Evolutionary conservation across 2,113 vertebrate genomes (phyloP).

Genomic region (Ailuropoda melanoleuca): DNA sequence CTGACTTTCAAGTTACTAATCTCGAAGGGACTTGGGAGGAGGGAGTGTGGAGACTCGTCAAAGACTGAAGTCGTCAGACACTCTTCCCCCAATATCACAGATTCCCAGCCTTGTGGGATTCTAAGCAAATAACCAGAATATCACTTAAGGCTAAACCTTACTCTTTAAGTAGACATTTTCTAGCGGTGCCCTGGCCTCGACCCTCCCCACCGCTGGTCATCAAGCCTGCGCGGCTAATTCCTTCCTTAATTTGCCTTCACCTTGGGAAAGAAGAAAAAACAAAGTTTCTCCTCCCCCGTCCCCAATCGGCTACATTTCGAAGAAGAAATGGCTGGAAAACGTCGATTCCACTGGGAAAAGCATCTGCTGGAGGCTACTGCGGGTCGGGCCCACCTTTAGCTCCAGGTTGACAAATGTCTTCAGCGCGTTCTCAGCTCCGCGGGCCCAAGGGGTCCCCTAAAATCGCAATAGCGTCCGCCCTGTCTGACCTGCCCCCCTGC

Average conservation of each 20-base stretch:
- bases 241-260: background rate
- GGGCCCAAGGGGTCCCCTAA: conserved; percentile 29
- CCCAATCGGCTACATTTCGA: background rate
- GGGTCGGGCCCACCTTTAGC: conserved; percentile 34
- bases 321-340: conserved; percentile 24
- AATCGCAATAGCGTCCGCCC: background rate
- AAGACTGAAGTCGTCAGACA: background rate
- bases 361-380: background rate
- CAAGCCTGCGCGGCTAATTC: background rate
- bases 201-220: background rate
- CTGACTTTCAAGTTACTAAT: background rate
- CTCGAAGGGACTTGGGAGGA: background rate
- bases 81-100: background rate
- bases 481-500: conserved; percentile 61
- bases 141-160: background rate
- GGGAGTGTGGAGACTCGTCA: background rate
- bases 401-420: conserved; percentile 40
- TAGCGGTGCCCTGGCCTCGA: background rate
- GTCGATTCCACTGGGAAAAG: background rate
- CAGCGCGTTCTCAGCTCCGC: background rate
- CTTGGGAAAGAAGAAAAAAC: background rate
- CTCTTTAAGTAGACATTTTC: background rate
- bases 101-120: background rate
- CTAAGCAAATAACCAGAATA: background rate
- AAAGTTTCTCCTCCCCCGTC: background rate